Conservation (phyloP, 2,113 vertebrate species). For the Anguilla japonica region DNA sequence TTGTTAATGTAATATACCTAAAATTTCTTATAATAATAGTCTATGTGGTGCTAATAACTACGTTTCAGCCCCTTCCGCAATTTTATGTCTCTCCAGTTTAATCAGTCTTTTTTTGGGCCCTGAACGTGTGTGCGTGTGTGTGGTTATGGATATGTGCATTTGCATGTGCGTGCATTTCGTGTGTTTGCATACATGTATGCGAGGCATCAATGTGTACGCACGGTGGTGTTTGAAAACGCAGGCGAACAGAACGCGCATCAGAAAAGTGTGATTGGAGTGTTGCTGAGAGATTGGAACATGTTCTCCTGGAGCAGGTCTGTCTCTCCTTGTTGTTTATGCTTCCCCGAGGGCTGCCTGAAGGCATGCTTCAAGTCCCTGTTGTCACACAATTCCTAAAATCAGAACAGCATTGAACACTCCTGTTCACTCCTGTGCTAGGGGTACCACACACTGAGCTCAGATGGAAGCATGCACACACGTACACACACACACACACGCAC, state of each 20-base stretch:
- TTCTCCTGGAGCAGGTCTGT: slow-evolving; percentile 55
- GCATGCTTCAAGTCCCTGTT: slow-evolving; percentile 67
- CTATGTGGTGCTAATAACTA: slow-evolving; percentile 79
- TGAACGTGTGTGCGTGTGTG: slow-evolving; percentile 6
- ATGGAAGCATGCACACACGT: slow-evolving; percentile 11
- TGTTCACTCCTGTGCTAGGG: not conserved
- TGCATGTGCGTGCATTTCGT: slow-evolving; percentile 50
- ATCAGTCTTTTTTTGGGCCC: slow-evolving; percentile 36
- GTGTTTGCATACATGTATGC: slow-evolving; percentile 43
- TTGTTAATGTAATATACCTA: slow-evolving; percentile 77
- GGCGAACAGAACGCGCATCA: slow-evolving; percentile 11
- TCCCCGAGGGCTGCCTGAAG: slow-evolving; percentile 68
- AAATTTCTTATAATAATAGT: slow-evolving; percentile 79
- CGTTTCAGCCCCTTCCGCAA: slow-evolving; percentile 64
- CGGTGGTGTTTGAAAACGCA: slow-evolving; percentile 33
- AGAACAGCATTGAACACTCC: slow-evolving; percentile 57
- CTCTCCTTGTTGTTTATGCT: slow-evolving; percentile 48
- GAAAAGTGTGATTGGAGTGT: not conserved
- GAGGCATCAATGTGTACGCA: slow-evolving; percentile 47
- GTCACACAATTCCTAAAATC: slow-evolving; percentile 58
- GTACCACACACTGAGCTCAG: slow-evolving; percentile 55
- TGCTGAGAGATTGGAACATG: slow-evolving; percentile 23
- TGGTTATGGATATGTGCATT: slow-evolving; percentile 18
- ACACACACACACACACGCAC: slow-evolving; percentile 30
- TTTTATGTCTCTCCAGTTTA: slow-evolving; percentile 56